Evolutionary conservation across 2,888 invertebrate species (phyloP).

Genomic region (Rhingia campestris): DNA sequence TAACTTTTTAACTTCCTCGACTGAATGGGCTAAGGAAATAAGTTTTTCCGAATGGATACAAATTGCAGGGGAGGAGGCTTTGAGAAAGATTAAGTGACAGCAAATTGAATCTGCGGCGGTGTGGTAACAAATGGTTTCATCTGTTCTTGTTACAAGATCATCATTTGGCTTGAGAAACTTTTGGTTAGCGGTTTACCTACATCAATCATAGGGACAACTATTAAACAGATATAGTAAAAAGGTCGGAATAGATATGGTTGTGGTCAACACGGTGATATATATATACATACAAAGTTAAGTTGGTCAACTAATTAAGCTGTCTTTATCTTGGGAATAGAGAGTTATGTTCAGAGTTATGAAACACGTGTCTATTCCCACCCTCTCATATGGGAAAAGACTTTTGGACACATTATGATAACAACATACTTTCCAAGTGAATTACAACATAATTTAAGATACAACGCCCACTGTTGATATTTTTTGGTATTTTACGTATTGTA

Average conservation of each 20-base stretch:
- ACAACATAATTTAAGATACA: too few relatives aligned
- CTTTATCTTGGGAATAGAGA: too few relatives aligned
- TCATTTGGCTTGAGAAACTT: conserved; percentile 29
- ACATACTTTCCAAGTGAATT: too few relatives aligned
- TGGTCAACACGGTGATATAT: conserved; percentile 1
- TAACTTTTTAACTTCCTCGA: conserved; percentile 12
- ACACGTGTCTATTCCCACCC: too few relatives aligned
- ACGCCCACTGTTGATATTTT: too few relatives aligned
- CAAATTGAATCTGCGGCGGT: conserved; percentile 52
- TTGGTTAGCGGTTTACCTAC: conserved; percentile 1
- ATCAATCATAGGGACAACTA: conserved; percentile 1
- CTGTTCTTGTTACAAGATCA: conserved; percentile 29
- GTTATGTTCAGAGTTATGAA: too few relatives aligned
- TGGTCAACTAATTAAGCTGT: too few relatives aligned
- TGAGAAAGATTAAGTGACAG: conserved; percentile 53
- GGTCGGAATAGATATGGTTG: conserved; percentile 5
- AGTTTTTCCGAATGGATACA: conserved; percentile 31
- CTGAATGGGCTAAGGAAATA: conserved; percentile 14
- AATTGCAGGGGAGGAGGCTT: conserved; percentile 36
- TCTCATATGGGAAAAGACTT: too few relatives aligned
- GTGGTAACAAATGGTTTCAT: conserved; percentile 38
- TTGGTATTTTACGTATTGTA: too few relatives aligned
- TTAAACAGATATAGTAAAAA: not conserved
- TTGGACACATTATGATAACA: too few relatives aligned
- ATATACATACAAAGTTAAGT: not conserved